Evolutionary conservation across 2,888 invertebrate genomes (phyloP), one percentile per base, ranked within the genome.

Genomic region (Choristoneura rosaceana): DNA sequence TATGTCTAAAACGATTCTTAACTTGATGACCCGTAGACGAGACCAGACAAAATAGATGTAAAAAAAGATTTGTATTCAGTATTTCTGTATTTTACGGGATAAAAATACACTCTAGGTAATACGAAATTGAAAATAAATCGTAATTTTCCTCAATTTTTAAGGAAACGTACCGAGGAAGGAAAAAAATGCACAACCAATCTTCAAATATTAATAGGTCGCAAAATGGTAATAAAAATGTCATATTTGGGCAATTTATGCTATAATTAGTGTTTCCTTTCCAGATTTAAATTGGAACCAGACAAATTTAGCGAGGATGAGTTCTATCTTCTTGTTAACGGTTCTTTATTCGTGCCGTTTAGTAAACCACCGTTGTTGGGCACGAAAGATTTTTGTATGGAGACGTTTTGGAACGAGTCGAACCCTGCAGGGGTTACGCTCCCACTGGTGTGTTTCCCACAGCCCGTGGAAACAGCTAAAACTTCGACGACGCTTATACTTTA

Each of bases 301-400:
- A 80, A 88, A 73, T 83, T 86, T 61, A 88, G 85, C 73, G 85
- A 89, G 41, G 96, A 96, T 74, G 94, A 94, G 76, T 95, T 95
- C 82, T 95, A 95, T 80, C 90, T 96, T 47, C 83, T 95, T 75
- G 82, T 90, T 38, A 96, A 96, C 77, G 96, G 96, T 25, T 95
- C 95, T 0, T 87, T 96, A 60, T 95, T 94, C 77, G 92, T 93
- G 15, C 95, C 95, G 0, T 90, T 86, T 77, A 89, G 89, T 60
- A 79, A 86, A 34, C 93, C 94, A 0, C 83, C 84, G n/a, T 84
- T 95, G 79, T 84, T 95, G 52, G 88, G 88, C 10, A 94, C 94
- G 0, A 90, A 90, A 68, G 94, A 95, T 76, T 96, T 95, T 81
- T 96, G 96, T 80, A 95, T 96, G 94, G 96, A 96, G 80, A 87